Conservation (phyloP, 92 coral and sea anemone species). For the Ricordea florida region DNA sequence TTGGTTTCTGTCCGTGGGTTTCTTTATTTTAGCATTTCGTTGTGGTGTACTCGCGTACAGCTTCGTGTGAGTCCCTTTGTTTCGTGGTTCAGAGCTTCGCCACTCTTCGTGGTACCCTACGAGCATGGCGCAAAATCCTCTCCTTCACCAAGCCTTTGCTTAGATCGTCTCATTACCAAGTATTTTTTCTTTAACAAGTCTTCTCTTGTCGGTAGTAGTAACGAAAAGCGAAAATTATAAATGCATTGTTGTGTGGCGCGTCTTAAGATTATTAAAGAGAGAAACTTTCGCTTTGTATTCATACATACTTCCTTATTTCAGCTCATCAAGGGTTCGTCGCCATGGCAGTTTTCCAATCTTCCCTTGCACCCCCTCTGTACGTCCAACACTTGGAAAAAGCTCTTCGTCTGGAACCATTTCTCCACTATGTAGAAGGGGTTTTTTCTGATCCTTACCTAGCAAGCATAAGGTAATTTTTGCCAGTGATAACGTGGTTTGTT, state of each 20-base stretch:
- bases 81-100: not conserved
- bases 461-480: constrained; percentile 64
- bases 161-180: not conserved
- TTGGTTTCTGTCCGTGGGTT: constrained; percentile 62
- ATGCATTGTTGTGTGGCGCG: no score
- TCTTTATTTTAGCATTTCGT: constrained; percentile 38
- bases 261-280: no score
- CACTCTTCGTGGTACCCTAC: not conserved
- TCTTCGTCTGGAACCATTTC: constrained; percentile 87
- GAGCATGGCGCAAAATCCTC: not conserved
- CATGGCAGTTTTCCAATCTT: constrained; percentile 82
- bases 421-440: constrained; percentile 85
- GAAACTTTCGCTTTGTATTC: no score
- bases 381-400: constrained; percentile 97
- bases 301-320: not conserved
- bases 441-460: constrained; percentile 76
- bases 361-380: constrained; percentile 94
- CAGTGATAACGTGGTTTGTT: not conserved
- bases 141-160: not conserved
- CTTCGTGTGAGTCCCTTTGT: constrained; percentile 7
- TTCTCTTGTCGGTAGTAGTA: no score
- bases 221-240: no score
- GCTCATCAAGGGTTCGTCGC: constrained; percentile 28
- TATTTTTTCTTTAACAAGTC: no score
- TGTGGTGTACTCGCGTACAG: constrained; percentile 5